Evolutionary conservation across 2,888 invertebrate species (phyloP).

Genomic region (Belgica antarctica): DNA sequence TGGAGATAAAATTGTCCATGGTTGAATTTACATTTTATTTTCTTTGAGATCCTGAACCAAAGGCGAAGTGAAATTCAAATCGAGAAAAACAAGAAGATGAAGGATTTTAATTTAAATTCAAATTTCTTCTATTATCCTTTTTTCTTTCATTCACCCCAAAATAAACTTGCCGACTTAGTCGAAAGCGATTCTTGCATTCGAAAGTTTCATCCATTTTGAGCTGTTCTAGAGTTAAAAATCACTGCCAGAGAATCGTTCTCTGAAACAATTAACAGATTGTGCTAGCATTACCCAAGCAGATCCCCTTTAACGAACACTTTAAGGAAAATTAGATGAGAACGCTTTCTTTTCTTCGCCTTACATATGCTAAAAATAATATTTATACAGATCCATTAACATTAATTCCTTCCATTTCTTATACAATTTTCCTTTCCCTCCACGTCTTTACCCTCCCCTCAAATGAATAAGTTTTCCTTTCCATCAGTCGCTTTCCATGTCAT

Average conservation of each 20-base stretch:
- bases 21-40: constrained; percentile 40
- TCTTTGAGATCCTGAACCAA: background rate
- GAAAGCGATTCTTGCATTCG: constrained; percentile 4
- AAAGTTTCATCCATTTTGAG: constrained; percentile 2
- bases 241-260: background rate
- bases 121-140: constrained; percentile 44
- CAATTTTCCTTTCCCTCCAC: constrained; percentile 29
- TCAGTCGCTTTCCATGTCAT: constrained; percentile 33
- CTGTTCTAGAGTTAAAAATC: background rate
- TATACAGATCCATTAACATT: constrained; percentile 43
- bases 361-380: constrained; percentile 44
- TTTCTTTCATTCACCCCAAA: constrained; percentile 20
- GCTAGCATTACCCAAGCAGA: too few species aligned
- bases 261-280: background rate
- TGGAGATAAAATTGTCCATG: too few species aligned
- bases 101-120: constrained; percentile 44
- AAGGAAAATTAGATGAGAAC: too few species aligned
- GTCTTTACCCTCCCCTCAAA: constrained; percentile 18
- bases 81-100: constrained; percentile 22
- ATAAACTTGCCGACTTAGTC: constrained; percentile 43
- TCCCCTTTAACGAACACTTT: constrained; percentile 34
- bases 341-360: constrained; percentile 13
- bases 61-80: constrained; percentile 3
- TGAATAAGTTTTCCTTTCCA: constrained; percentile 18
- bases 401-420: constrained; percentile 43